Evolutionary conservation across 2,797 vertebrate genomes (phyloP).

Genomic region (Muscicapa striata): DNA sequence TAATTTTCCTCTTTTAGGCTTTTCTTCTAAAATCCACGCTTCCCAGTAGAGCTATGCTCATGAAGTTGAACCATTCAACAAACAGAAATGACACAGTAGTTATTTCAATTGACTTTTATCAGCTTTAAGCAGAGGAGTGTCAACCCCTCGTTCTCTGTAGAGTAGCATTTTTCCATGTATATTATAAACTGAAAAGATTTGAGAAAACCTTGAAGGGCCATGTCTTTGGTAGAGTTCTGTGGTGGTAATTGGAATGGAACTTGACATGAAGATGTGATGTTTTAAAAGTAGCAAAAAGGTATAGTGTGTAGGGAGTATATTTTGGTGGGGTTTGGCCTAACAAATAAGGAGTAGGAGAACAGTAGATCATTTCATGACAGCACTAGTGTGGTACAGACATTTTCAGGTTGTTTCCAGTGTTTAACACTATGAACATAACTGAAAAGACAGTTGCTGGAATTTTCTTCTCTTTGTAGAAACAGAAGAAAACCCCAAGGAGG

Average conservation of each 20-base stretch:
- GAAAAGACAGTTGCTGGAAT: background rate
- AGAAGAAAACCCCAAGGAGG: slow-evolving; percentile 75
- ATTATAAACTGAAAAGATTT: background rate
- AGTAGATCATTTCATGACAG: background rate
- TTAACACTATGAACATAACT: background rate
- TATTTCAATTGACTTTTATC: background rate
- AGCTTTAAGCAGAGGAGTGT: background rate
- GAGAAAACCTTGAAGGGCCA: background rate
- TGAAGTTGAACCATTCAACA: background rate
- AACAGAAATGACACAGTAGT: background rate
- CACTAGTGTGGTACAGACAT: background rate
- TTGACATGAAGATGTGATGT: background rate
- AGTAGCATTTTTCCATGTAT: background rate
- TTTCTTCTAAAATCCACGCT: background rate
- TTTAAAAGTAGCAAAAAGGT: background rate
- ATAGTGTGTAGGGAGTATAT: background rate
- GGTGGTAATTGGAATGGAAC: background rate
- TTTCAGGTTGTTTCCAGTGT: background rate
- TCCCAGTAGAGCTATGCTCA: background rate
- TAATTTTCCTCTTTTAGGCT: background rate
- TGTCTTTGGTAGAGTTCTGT: background rate
- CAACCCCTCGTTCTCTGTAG: background rate
- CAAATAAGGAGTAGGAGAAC: background rate
- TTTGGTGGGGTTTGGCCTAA: background rate
- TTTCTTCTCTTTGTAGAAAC: slow-evolving; percentile 72